Conservation (phyloP, 2,113 vertebrate genomes). For the Asarcornis scutulata region DNA sequence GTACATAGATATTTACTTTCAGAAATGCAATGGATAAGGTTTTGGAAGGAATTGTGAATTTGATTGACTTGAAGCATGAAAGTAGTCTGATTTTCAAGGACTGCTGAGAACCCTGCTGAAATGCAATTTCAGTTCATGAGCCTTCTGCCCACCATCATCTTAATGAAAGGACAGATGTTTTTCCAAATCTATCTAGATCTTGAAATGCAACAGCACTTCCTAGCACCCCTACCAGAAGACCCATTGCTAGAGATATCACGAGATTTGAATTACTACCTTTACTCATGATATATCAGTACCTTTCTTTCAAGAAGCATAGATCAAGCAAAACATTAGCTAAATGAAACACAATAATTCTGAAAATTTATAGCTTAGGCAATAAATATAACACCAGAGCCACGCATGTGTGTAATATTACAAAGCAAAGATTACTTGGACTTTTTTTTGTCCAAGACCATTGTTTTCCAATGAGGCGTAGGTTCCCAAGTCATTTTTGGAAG, state of each 20-base stretch:
- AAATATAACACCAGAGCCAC: neutral
- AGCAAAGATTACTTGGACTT: neutral
- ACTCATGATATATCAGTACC: neutral
- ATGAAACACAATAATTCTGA: neutral
- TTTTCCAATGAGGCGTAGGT: neutral
- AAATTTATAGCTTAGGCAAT: neutral
- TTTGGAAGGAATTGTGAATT: neutral
- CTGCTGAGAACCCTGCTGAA: neutral
- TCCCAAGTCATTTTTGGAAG: neutral
- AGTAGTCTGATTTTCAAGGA: neutral
- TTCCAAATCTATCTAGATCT: neutral
- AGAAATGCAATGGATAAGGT: neutral
- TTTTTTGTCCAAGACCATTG: neutral
- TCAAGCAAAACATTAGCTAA: slow-evolving; percentile 18
- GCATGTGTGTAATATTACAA: neutral
- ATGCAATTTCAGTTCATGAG: neutral
- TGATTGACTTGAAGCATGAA: neutral
- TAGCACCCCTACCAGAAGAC: neutral
- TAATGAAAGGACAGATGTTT: neutral
- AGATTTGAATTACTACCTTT: neutral
- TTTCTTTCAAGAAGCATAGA: neutral
- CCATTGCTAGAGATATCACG: neutral
- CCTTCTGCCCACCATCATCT: neutral
- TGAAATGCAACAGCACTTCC: neutral
- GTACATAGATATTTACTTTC: fast-evolving